phyloP scores from a whole-genome alignment of 2,888 invertebrate genomes.

The Fragum fragum region DNA sequence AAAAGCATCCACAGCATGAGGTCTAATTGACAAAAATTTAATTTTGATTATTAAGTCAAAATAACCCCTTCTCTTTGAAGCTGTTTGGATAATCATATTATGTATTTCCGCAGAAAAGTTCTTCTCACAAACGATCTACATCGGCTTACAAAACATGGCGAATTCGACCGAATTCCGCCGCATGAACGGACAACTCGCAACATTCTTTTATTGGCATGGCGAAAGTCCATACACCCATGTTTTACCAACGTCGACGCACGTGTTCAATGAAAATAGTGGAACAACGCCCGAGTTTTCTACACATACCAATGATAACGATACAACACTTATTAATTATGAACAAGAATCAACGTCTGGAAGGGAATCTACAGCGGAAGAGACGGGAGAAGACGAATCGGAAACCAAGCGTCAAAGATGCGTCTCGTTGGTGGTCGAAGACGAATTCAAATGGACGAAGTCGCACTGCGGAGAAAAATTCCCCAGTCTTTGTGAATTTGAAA shows the following conservation, averaged over 20 bases:
- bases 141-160: not conserved
- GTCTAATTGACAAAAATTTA: too few relatives aligned
- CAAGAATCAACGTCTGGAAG: not conserved
- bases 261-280: not conserved
- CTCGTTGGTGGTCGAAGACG: not conserved
- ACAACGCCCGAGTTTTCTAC: not conserved
- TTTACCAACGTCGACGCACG: too few relatives aligned
- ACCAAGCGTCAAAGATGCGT: not conserved
- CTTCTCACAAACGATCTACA: not conserved
- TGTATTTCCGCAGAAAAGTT: too few relatives aligned
- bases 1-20: too few relatives aligned
- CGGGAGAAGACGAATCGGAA: not conserved
- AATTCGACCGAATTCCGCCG: not conserved
- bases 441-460: not conserved
- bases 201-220: not conserved
- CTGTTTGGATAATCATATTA: too few relatives aligned
- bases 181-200: not conserved
- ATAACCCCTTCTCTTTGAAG: too few relatives aligned
- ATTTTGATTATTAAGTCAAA: too few relatives aligned
- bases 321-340: not conserved
- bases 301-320: not conserved
- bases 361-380: not conserved
- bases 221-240: too few relatives aligned
- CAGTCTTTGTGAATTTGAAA: not conserved
- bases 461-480: not conserved